Evolutionary conservation across 1,140 invertebrate species (phyloP).

Genomic region (Ctenoplectra terminalis): DNA sequence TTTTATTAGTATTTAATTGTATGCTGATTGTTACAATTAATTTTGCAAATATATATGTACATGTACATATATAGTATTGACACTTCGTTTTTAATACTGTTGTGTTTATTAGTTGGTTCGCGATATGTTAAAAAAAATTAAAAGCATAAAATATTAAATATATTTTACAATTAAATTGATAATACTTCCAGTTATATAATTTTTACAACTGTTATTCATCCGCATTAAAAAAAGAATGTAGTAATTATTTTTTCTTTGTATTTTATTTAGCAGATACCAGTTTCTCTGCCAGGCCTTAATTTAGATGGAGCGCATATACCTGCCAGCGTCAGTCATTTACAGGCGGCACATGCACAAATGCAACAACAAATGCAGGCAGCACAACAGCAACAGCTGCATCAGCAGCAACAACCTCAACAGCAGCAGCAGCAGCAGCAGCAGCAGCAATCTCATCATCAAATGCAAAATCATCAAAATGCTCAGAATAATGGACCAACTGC

Average conservation of each 20-base stretch:
- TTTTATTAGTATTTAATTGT: neutral
- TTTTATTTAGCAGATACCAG: constrained; percentile 76
- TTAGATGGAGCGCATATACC: constrained; percentile 80
- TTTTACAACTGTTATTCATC: neutral
- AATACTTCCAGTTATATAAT: constrained; percentile 4
- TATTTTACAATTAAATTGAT: neutral
- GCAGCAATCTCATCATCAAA: constrained; percentile 76
- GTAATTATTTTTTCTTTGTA: constrained; percentile 31
- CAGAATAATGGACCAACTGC: constrained; percentile 73
- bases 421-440: constrained; percentile 70
- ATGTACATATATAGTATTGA: neutral
- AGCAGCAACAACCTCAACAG: constrained; percentile 70
- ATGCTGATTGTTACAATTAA: constrained; percentile 3
- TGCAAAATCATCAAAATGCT: constrained; percentile 79
- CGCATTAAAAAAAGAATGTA: neutral
- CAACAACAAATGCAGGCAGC: constrained; percentile 80
- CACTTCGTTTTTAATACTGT: neutral
- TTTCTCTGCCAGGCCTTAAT: constrained; percentile 80
- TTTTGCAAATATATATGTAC: neutral
- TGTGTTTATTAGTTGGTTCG: neutral
- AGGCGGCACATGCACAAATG: constrained; percentile 81
- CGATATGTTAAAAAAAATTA: neutral
- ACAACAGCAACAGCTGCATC: constrained; percentile 78
- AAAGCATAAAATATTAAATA: constrained; percentile 11
- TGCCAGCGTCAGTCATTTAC: constrained; percentile 78